Evolutionary conservation across 35 echinoderm and acorn worm species (phyloP).

Genomic region (Ptychodera flava): DNA sequence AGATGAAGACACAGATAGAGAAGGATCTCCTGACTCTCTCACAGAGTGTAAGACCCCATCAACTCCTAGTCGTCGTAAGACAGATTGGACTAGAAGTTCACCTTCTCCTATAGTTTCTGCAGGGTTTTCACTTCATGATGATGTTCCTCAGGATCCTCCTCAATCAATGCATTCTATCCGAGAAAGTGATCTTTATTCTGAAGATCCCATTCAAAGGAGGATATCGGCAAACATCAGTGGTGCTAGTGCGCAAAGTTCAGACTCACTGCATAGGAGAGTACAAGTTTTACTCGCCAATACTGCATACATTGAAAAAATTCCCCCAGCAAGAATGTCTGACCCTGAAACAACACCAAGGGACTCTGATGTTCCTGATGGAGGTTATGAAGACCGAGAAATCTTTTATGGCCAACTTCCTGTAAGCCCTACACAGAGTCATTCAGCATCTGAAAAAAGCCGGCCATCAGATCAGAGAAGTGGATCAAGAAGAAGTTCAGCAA

Average conservation of each 20-base stretch:
- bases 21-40: not conserved
- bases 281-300: constrained; percentile 31
- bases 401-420: not conserved
- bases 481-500: not conserved
- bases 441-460: not conserved
- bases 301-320: constrained; percentile 17
- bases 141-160: not conserved
- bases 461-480: not conserved
- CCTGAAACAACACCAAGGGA: not conserved
- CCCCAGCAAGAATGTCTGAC: not conserved
- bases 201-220: not conserved
- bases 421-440: not conserved
- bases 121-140: not conserved
- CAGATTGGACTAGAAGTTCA: not conserved
- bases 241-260: constrained; percentile 10
- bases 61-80: not conserved
- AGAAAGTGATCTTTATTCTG: not conserved
- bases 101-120: not conserved
- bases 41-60: not conserved
- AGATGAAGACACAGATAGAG: not conserved
- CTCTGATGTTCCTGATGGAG: not conserved
- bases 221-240: not conserved
- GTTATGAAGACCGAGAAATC: not conserved
- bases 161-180: not conserved
- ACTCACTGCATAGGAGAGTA: constrained; percentile 31